These are phyloP conservation scores for Latrodectus geometricus DNA, from an alignment of 1,140 invertebrate genomes.

Conservation along the genomic window DNA sequence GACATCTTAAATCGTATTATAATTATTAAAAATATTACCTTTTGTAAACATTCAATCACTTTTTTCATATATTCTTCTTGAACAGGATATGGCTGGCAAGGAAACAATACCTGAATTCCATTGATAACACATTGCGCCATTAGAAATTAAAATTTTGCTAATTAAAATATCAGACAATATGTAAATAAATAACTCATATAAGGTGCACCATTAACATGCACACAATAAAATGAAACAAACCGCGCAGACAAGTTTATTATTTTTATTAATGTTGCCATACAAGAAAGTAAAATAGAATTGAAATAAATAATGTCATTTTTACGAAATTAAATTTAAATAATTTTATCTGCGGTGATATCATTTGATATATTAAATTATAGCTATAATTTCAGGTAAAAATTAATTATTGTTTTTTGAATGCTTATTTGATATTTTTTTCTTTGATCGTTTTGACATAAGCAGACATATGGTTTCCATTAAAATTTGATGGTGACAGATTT, in stretches of 20 bases:
- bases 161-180: too few relatives aligned
- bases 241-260: neutral
- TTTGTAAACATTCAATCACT: constrained; percentile 89
- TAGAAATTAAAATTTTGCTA: neutral
- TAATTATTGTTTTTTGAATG: too few relatives aligned
- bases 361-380: too few relatives aligned
- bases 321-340: too few relatives aligned
- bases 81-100: constrained; percentile 94
- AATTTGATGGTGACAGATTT: neutral
- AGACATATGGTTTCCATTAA: neutral
- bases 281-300: neutral
- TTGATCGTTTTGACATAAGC: neutral
- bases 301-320: neutral
- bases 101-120: constrained; percentile 83
- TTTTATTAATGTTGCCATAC: neutral
- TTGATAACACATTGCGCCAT: constrained; percentile 32
- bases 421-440: neutral
- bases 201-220: too few relatives aligned
- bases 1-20: too few relatives aligned
- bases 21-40: constrained; percentile 69
- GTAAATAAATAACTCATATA: too few relatives aligned
- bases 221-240: neutral
- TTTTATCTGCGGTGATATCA: too few relatives aligned
- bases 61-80: constrained; percentile 93
- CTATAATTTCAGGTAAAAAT: too few relatives aligned